Base-by-base conservation (phyloP, 2,888 invertebrate species). In the Phrixothrix hirtus region DNA sequence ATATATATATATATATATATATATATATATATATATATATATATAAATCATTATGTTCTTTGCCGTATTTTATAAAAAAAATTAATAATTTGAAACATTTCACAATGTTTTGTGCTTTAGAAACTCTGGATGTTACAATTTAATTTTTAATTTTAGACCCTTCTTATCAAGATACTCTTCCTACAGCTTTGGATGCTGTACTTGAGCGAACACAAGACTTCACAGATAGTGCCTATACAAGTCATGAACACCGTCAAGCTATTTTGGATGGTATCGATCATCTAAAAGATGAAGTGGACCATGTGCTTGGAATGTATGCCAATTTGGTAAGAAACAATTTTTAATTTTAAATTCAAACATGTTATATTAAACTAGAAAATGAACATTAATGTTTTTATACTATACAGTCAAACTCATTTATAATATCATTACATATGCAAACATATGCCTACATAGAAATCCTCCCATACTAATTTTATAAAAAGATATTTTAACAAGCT, bases 161-260 rank as follows among this genome's bases (percentile, higher is more conserved):
- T 61, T 74, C 74, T 44, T 73, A 74, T 63, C 79, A 94, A 67
- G 92, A 95, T 68, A 88, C 92, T 58, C 83, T 98, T 43, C 86
- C 91, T 15, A 79, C 87, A 62, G 92, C 95, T 53, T 82, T 98
- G 69, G 93, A 97, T 67, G 87, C 92, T 59, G 87, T 95, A 52
- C 85, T 95, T 57, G 98, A 99, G 78, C 86, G 95, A 71, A 95
- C 95, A 57, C 92, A 93, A 80, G 97, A 99, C 80, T 99, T 99
- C 78, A 99, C 98, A 42, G 98, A 99, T 80, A 98, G 97, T 61
- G 96, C 98, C 59, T 99, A 98, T 78, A 99, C 98, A 57, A 91
- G 90, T 64, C 96, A 98, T 77, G 95, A 95, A 72, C 95, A 96
- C 77, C 84, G 97, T 57, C 95, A 99, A 78, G 91, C 93, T 73